These are phyloP conservation scores for Amazona vittata DNA, from an alignment of 2,113 vertebrate genomes.

Conservation along the genomic window DNA sequence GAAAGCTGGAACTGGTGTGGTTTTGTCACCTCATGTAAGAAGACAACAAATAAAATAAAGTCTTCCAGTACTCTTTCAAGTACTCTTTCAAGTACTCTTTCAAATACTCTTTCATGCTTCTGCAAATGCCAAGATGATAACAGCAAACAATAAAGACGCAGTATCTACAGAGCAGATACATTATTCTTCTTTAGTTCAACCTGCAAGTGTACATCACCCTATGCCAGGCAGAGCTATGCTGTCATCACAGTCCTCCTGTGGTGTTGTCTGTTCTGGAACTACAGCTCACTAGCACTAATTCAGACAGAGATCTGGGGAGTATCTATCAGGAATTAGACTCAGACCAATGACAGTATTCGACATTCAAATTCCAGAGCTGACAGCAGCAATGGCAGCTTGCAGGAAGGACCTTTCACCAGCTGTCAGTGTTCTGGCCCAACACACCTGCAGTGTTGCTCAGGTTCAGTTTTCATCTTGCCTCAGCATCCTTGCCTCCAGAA, in stretches of 20 bases:
- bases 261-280: not conserved
- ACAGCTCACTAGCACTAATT: not conserved
- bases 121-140: not conserved
- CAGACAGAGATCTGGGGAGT: not conserved
- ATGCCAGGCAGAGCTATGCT: accelerated
- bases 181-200: not conserved
- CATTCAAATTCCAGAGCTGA: not conserved
- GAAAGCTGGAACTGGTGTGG: not conserved
- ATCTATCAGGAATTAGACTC: not conserved
- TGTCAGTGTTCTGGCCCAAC: not conserved
- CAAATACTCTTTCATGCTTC: not conserved
- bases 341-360: not conserved
- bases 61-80: not conserved
- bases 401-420: not conserved
- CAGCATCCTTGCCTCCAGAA: not conserved
- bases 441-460: not conserved
- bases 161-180: not conserved
- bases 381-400: not conserved
- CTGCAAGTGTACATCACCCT: not conserved
- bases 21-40: not conserved
- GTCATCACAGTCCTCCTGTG: not conserved
- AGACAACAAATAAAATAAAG: not conserved
- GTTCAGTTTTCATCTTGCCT: not conserved
- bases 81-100: not conserved
- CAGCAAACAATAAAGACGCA: not conserved